Conservation (phyloP, 2,888 invertebrate genomes). For the Lasioglossum pauxillum region DNA sequence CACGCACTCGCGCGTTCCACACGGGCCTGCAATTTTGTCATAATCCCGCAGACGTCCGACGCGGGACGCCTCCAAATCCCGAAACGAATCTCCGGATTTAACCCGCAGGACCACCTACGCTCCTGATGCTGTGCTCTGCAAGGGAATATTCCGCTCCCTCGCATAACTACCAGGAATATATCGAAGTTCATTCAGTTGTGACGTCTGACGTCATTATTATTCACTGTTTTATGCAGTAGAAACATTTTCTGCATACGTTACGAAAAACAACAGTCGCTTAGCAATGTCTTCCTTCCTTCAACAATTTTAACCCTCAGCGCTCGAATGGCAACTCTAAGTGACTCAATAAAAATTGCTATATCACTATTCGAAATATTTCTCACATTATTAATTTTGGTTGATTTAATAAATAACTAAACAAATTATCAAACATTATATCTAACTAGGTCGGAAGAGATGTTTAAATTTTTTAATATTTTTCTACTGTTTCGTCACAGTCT, state of each 20-base stretch:
- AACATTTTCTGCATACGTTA: neutral
- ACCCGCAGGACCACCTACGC: constrained; percentile 50
- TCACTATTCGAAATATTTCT: no score
- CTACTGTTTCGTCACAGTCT: neutral
- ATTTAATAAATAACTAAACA: no score
- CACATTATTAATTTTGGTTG: no score
- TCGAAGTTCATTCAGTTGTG: neutral
- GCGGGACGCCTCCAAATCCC: constrained; percentile 37
- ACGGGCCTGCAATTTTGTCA: constrained; percentile 48
- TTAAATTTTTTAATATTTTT: neutral
- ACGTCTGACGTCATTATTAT: neutral
- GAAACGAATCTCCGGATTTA: constrained; percentile 49
- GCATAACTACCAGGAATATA: neutral
- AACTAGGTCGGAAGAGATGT: no score
- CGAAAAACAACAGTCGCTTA: neutral
- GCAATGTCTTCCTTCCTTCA: neutral
- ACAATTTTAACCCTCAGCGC: no score
- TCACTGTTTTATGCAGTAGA: neutral
- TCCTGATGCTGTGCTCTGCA: neutral
- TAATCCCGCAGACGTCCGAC: constrained; percentile 45
- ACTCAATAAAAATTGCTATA: no score
- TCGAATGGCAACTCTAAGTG: no score
- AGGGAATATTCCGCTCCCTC: constrained; percentile 8
- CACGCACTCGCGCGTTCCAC: constrained; percentile 44
- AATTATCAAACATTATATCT: no score